Base-by-base conservation (phyloP, 2,797 vertebrate species). In the Passerculus sandwichensis region DNA sequence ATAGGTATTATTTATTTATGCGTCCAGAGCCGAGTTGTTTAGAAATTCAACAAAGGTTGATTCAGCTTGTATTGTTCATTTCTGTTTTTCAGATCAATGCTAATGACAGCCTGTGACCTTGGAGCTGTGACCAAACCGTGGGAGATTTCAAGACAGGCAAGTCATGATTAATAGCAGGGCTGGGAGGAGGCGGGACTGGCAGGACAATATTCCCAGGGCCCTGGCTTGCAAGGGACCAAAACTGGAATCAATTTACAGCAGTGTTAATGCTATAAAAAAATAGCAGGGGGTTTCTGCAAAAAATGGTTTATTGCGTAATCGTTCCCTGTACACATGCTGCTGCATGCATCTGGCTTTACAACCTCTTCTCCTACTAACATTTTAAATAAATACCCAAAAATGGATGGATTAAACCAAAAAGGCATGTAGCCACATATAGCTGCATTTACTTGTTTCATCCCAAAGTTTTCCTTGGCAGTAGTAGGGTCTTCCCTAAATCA, bases 61-160 rank as follows among this genome's bases (percentile, higher is more conserved):
- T 97, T 97, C 97, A 97, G 96, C 91, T 96, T 95, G 96, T 97
- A 97, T 98, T 98, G 97, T 98, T 98, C 95, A 95, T 96, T 97
- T 97, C 97, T 98, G 96, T 97, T 98, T 98, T 97, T 97, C 98
- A 99, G 99, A 98, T 99, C 99, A 96, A 99, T 99, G 99, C 98
- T 99, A 98, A 99, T 99, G 99, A 99, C 99, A 92, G 99, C 99
- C 26, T 99, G 99, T 98, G 99, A 99, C 98, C 98, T 99, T 94
- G 99, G 99, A 96, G 99, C 99, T 79, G 99, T 99, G 97, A 99
- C 99, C 89, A 99, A 99, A 98, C 99, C 99, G 45, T 99, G 99
- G 99, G 99, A 99, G 97, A 99, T 99, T 98, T 99, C 99, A 47
- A 98, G 98, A 98, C 99, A 99, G 99, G 99, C 99, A 98, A 98